These are phyloP conservation scores for Hippocampus guttulatus DNA, from an alignment of 2,113 vertebrate species.

Conservation along the genomic window DNA sequence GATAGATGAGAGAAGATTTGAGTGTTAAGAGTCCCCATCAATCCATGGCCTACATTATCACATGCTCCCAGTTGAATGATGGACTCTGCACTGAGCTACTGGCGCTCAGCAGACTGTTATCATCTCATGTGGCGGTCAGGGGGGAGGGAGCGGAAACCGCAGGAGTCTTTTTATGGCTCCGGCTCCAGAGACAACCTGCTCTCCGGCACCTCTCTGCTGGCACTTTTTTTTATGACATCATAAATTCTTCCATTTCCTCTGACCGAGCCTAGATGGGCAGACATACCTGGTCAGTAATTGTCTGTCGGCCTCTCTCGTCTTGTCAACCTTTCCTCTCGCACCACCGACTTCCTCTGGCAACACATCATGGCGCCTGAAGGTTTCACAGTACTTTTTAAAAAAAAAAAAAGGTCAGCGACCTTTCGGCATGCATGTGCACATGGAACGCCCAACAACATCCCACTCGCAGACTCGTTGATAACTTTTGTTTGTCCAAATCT, in stretches of 20 bases:
- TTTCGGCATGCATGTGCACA: constrained; percentile 22
- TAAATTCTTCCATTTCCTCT: constrained; percentile 73
- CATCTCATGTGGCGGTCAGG: constrained; percentile 39
- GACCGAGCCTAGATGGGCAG: constrained; percentile 63
- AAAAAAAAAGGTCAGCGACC: constrained; percentile 8
- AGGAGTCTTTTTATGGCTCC: constrained; percentile 61
- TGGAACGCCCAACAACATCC: constrained; percentile 26
- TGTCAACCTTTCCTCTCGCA: constrained; percentile 33
- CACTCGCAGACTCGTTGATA: constrained; percentile 52
- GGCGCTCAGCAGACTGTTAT: constrained; percentile 32
- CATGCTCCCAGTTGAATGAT: constrained; percentile 3
- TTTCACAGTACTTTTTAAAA: constrained; percentile 7
- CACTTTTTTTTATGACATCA: constrained; percentile 72
- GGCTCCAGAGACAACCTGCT: constrained; percentile 65
- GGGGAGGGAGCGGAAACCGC: constrained; percentile 53
- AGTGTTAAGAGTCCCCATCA: neutral
- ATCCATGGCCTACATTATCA: neutral
- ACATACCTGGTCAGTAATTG: constrained; percentile 68
- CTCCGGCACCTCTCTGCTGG: constrained; percentile 60
- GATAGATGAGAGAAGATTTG: neutral
- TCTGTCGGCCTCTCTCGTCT: constrained; percentile 60
- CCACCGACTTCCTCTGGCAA: constrained; percentile 50
- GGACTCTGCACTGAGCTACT: constrained; percentile 8
- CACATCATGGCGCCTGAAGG: constrained; percentile 11
- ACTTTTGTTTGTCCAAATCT: constrained; percentile 53